Evolutionary conservation across 1,140 invertebrate species (phyloP), one percentile per base, ranked within the genome.

Genomic region (Lasioglossum albipes): DNA sequence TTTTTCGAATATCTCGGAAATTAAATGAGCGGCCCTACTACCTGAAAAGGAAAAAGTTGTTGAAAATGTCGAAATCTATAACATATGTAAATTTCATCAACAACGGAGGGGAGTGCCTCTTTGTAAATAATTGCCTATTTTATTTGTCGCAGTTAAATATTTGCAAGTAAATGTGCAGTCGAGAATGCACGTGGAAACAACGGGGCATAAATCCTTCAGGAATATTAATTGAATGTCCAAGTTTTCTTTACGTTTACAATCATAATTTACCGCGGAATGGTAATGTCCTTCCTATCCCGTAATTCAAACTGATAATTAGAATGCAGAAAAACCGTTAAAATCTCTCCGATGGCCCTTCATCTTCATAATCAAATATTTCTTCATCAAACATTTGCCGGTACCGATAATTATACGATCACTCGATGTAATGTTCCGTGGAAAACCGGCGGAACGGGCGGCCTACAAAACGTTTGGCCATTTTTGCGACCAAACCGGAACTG

Each of bases 341-440:
- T 62, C 61, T 31, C 27, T 10, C 61, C 7, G 6, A 1, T 7
- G 27, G 45, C 16, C 61, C 61, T 31, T 16, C 22, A 64, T 27
- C 61, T 64, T 59, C 57, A 59, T 59, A 59, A 59, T 59, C 57
- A 59, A 59, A 59, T n/a, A 59, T 59, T 59, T 59, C 27, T 27
- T 31, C 16, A 64, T 64, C 22, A 64, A 64, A 31, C 27, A 31
- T 64, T 64, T 64, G 61, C 61, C 12, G 9, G 22, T 31, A 16
- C 13, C 22, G 13, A 64, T 64, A 64, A 31, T 64, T 64, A 64
- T 59, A 59, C 57, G 57, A 59, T 59, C 20, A n/a, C 57, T 9
- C 18, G 57, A 7, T n/a, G 52, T 54, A 18, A 54, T 54, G 18
- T 54, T 54, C 52, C 52, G 13, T 54, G 52, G 18, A 54, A 54